Evolutionary conservation across 2,888 invertebrate genomes (phyloP), one percentile per base, ranked within the genome.

Genomic region (Plagiodera versicolora): DNA sequence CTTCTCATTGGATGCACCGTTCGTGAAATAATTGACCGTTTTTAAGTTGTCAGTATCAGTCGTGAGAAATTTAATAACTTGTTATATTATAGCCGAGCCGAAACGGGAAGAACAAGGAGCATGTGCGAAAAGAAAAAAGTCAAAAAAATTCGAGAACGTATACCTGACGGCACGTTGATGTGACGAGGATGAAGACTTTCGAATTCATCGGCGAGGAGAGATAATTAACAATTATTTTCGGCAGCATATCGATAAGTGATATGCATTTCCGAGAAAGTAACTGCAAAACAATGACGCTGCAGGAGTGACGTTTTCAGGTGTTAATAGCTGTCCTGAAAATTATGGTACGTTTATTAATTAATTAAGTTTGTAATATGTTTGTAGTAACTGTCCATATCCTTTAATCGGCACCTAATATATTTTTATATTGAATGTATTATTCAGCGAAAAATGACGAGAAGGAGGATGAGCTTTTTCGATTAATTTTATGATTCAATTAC

Each of bases 51-150:
- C 57, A 51, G 51, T 51, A 18, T 32, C 44, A 30, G 57, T 45
- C 57, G 28, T 57, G 57, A 51, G 57, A 57, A 57, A 50, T 49
- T 56, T 56, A 56, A 56, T 56, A 50, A 51, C 19, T 45, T 51
- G 51, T 46, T 45, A n/a, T n/a, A n/a, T 50, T 57, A 30, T 50
- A 24, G 44, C 20, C 17, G 20, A 20, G 19, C 45, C 45, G 44
- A 44, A 53, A 14, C 17, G 45, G 44, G 45, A 53, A 11, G 44
- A 53, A 53, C 35, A 53, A 53, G 44, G 44, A 39, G 53, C 45
- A 20, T 44, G 53, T 44, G 44, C 28, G 24, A 53, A 45, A 24
- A 16, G n/a, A 53, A 53, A 53, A 45, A 39, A n/a, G 39, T 39
- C 4, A n/a, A 11, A 46, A 53, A 53, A 53, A 53, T 16, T 24